These are phyloP conservation scores for Cladorhizidae sp. DNA, from an alignment of 37 sponge, comb jelly and placozoan genomes.

Conservation along the genomic window DNA sequence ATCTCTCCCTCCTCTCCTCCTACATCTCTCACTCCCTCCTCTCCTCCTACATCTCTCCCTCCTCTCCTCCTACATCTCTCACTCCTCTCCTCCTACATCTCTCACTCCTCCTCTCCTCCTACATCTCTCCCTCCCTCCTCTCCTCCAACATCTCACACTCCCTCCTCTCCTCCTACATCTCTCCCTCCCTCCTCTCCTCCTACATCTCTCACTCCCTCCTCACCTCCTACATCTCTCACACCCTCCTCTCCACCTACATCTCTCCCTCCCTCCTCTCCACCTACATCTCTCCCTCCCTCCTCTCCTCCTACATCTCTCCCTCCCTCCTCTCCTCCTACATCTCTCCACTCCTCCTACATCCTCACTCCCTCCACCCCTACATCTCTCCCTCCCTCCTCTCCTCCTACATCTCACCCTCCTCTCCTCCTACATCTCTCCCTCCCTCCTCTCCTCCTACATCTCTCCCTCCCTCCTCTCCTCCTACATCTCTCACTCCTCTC, in stretches of 20 bases:
- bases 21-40: background rate
- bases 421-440: background rate
- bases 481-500: slow-evolving; percentile 3
- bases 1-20: slow-evolving; percentile 10
- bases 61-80: background rate
- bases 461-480: background rate
- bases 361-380: background rate
- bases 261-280: background rate
- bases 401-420: background rate
- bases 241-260: slow-evolving; percentile 6
- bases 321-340: slow-evolving; percentile 1
- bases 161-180: background rate
- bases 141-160: background rate
- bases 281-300: background rate
- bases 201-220: background rate
- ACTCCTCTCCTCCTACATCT: slow-evolving; percentile 33
- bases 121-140: background rate
- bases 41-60: background rate
- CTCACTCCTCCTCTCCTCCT: too few species aligned
- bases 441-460: background rate
- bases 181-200: slow-evolving; percentile 16
- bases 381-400: background rate
- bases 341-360: background rate
- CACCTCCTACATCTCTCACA: background rate
- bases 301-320: background rate